A percentile compares a stretch with the other conserved stretches of the same genome.
Evolutionary conservation across 2,113 vertebrate genomes (phyloP).

Genomic region (Anhinga rufa): DNA sequence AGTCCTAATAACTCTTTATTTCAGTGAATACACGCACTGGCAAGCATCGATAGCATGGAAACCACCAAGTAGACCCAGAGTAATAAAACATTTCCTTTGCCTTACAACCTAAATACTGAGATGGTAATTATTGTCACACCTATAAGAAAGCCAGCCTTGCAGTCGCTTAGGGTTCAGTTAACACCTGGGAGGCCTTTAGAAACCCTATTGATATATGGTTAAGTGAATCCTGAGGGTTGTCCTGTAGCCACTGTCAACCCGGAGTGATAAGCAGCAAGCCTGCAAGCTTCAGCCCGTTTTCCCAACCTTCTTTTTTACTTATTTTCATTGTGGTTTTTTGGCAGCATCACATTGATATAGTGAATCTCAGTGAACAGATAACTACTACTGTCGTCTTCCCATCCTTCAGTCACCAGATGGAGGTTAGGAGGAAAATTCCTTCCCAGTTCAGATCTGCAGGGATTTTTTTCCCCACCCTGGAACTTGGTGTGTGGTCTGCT

Average conservation of each 20-base stretch:
- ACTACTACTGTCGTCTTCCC: not conserved
- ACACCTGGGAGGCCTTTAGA: not conserved
- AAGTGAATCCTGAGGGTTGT: not conserved
- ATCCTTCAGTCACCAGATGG: not conserved
- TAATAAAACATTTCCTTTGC: not conserved
- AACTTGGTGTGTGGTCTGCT: not conserved
- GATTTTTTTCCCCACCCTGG: not conserved
- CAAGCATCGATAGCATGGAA: not conserved
- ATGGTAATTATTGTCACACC: not conserved
- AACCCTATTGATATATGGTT: not conserved
- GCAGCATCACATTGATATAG: not conserved
- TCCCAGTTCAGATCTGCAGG: not conserved
- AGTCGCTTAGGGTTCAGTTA: not conserved
- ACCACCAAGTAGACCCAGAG: slow-evolving; percentile 55
- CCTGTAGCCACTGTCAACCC: not conserved
- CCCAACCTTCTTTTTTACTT: not conserved
- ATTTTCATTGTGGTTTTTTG: not conserved
- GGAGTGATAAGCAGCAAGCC: not conserved
- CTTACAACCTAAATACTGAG: not conserved
- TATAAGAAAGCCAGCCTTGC: not conserved
- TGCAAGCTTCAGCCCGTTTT: not conserved
- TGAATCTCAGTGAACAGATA: not conserved
- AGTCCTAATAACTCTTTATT: not conserved
- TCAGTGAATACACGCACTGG: not conserved
- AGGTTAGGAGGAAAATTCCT: not conserved